A percentile compares a stretch with the other conserved stretches of the same genome.
Evolutionary conservation across 2,113 vertebrate species (phyloP).

Genomic region (Podilymbus podiceps): DNA sequence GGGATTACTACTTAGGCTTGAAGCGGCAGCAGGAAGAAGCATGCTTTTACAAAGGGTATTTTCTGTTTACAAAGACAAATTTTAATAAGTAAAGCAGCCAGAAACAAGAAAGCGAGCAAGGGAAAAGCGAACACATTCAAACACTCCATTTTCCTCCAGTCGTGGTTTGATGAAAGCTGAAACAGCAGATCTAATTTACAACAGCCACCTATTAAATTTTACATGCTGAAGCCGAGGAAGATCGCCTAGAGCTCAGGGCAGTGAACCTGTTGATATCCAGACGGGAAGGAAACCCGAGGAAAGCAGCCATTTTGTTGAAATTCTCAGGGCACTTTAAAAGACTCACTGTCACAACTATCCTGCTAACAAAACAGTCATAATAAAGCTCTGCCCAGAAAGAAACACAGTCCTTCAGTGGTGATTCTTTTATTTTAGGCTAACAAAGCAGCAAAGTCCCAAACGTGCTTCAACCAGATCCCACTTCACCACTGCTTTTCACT

Average conservation of each 20-base stretch:
- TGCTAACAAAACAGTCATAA: neutral
- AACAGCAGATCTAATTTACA: neutral
- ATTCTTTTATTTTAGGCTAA: neutral
- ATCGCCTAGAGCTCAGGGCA: neutral
- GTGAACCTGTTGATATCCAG: neutral
- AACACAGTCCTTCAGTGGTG: neutral
- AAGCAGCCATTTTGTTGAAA: conserved; percentile 49
- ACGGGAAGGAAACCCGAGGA: neutral
- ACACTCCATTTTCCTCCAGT: fast-evolving
- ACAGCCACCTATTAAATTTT: neutral
- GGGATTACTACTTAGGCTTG: neutral
- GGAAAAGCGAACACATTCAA: neutral
- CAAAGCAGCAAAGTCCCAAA: neutral
- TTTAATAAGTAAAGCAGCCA: neutral
- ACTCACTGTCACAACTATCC: neutral
- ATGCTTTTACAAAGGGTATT: neutral
- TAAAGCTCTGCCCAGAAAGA: neutral
- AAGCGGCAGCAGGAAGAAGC: neutral
- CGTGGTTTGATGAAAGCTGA: neutral
- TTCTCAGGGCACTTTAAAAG: neutral
- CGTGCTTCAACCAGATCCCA: neutral
- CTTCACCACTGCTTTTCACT: neutral
- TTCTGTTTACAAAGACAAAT: neutral
- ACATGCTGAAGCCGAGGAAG: fast-evolving
- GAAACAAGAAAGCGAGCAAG: neutral